A percentile compares a stretch with the other conserved stretches of the same genome.
Evolutionary conservation across 1,140 invertebrate species (phyloP).

Genomic region (Rhopalosiphum padi): DNA sequence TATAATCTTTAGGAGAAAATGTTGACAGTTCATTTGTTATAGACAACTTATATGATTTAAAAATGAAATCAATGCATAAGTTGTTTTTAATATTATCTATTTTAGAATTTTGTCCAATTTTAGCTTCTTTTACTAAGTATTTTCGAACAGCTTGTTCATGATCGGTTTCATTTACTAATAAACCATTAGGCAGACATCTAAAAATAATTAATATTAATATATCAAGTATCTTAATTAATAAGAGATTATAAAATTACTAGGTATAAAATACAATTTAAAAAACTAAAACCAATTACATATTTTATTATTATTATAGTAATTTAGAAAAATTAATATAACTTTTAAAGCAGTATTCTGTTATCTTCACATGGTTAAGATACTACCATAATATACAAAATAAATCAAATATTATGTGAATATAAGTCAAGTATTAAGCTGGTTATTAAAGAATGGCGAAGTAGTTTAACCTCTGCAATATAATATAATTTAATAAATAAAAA

Average conservation of each 20-base stretch:
- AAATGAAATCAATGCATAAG: not conserved
- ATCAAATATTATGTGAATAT: too few relatives aligned
- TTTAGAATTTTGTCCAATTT: not conserved
- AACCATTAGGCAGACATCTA: conserved; percentile 28
- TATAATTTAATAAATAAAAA: not conserved
- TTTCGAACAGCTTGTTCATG: conserved; percentile 23
- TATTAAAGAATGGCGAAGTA: not conserved
- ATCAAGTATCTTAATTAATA: not conserved
- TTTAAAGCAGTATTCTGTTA: too few relatives aligned
- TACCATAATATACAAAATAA: not conserved
- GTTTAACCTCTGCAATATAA: not conserved
- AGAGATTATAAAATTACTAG: not conserved
- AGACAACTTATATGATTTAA: not conserved
- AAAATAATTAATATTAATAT: not conserved
- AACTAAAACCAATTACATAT: not conserved
- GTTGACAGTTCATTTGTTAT: not conserved
- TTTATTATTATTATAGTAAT: not conserved
- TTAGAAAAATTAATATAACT: not conserved
- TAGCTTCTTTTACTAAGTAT: conserved; percentile 41
- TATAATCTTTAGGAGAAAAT: not conserved
- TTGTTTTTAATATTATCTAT: conserved; percentile 33
- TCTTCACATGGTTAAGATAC: not conserved
- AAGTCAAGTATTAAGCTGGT: too few relatives aligned
- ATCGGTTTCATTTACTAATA: conserved; percentile 36
- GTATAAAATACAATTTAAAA: not conserved